Evolutionary conservation across 2,797 vertebrate genomes (phyloP).

Genomic region (Diglossa cyanea): DNA sequence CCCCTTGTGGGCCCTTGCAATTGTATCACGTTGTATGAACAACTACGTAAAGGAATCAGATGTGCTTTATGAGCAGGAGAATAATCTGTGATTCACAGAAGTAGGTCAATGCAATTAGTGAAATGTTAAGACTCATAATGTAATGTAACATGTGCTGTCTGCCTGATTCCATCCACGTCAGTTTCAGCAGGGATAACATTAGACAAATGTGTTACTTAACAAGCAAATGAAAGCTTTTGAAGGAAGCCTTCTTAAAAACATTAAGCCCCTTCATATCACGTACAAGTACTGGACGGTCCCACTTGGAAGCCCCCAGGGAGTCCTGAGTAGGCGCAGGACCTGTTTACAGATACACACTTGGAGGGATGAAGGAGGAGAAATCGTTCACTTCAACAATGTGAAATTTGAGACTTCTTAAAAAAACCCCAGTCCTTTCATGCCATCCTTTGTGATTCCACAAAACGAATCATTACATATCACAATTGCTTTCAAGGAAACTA

Average conservation of each 20-base stretch:
- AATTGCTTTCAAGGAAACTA: neutral
- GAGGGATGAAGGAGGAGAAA: neutral
- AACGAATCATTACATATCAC: neutral
- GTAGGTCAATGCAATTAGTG: conserved; percentile 27
- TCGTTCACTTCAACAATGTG: neutral
- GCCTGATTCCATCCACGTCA: neutral
- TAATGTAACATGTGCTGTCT: neutral
- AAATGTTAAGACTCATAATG: neutral
- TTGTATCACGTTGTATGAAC: neutral
- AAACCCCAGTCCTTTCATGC: accelerated
- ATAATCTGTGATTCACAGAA: conserved; percentile 22
- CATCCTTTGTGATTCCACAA: neutral
- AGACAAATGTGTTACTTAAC: neutral
- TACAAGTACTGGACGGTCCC: neutral
- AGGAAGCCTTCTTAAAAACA: neutral
- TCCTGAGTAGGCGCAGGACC: neutral
- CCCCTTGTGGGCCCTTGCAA: neutral
- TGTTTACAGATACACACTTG: neutral
- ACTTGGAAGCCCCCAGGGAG: accelerated
- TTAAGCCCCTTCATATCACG: neutral
- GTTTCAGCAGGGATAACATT: neutral
- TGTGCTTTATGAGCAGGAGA: neutral
- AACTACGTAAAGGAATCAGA: neutral
- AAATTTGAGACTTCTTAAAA: neutral
- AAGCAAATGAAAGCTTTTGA: neutral